Percentiles rank a stretch among this genome's conserved stretches.
Evolutionary conservation across 2,797 vertebrate genomes (phyloP).

Genomic region (Erithacus rubecula): DNA sequence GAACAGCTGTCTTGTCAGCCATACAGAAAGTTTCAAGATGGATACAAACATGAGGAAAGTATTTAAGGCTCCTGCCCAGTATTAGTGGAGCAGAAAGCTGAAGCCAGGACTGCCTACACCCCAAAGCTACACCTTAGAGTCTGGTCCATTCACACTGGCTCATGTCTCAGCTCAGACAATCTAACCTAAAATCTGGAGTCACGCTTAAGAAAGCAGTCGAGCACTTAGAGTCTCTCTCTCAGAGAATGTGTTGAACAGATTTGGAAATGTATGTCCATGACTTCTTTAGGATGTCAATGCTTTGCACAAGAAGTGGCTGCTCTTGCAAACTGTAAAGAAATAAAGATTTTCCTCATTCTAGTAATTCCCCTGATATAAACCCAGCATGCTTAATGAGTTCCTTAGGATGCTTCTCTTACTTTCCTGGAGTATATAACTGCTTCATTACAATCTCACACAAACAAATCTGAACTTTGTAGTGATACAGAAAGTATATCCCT

Average conservation of each 20-base stretch:
- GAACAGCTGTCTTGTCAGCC: not conserved
- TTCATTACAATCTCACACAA: not conserved
- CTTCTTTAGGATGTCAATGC: not conserved
- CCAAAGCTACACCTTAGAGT: not conserved
- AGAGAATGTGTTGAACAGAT: not conserved
- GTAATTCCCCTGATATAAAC: not conserved
- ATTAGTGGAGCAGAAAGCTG: not conserved
- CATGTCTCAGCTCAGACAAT: not conserved
- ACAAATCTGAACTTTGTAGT: constrained; percentile 48
- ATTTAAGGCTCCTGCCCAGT: not conserved
- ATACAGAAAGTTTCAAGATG: not conserved
- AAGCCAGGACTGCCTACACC: not conserved
- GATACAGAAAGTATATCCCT: constrained; percentile 48
- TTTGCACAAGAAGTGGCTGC: not conserved
- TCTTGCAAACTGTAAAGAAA: not conserved
- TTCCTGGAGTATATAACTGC: not conserved
- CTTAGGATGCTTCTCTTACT: not conserved
- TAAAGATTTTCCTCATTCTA: not conserved
- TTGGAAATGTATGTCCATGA: not conserved
- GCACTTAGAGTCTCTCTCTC: not conserved
- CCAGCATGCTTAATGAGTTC: not conserved
- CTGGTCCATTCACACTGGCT: not conserved
- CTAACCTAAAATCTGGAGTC: not conserved
- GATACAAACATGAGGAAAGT: not conserved
- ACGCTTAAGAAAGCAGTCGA: rapidly evolving